Base-by-base conservation (phyloP, 1,140 invertebrate genomes). In the Zaprionus gabonicus region DNA sequence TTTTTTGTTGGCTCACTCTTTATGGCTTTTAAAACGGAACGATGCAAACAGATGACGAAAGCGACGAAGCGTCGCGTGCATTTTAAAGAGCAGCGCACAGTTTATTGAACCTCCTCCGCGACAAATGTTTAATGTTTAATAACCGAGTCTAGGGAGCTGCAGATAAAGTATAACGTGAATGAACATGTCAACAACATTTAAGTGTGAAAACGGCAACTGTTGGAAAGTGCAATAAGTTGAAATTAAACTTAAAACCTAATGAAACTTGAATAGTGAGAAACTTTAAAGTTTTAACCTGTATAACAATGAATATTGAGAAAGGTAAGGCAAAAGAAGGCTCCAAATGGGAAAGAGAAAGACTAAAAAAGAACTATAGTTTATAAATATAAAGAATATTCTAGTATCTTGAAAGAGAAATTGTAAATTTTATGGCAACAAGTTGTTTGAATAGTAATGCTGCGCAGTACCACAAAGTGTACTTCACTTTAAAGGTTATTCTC, bases 91-190 rank as follows among this genome's bases (percentile, higher is more conserved):
- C 59, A 51, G 38, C 20, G 27, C 38, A 23, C 34, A 59, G 82
- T 85, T 75, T 79, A 64, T 86, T 86, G 82, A 86, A 79, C 82
- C n/a, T 46, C n/a, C n/a, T 46, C 7, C 57, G 17, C 9, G 12
- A 12, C 34, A 67, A 58, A 72, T 59, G 55, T 66, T 72, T 41
- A 58, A 72, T 59, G 55, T 66, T 72, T 41, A 53, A 59, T 68
- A 55, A 59, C 41, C 55, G 70, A 63, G 20, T 56, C 6, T 7
- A 31, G 7, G 28, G 38, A 57, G n/a, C 41, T 9, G 17, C 51
- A 58, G 49, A 66, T 66, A 4, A 5, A 67, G 17, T 41, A n/a
- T 55, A 59, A 51, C 36, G 5, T 0, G 20, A 46, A 55, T 31
- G 25, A 23, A 56, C 36, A 55, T 56, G 36, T 44, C 34, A 57